Conservation (phyloP, 2,113 vertebrate species). For the Xenus cinereus region DNA sequence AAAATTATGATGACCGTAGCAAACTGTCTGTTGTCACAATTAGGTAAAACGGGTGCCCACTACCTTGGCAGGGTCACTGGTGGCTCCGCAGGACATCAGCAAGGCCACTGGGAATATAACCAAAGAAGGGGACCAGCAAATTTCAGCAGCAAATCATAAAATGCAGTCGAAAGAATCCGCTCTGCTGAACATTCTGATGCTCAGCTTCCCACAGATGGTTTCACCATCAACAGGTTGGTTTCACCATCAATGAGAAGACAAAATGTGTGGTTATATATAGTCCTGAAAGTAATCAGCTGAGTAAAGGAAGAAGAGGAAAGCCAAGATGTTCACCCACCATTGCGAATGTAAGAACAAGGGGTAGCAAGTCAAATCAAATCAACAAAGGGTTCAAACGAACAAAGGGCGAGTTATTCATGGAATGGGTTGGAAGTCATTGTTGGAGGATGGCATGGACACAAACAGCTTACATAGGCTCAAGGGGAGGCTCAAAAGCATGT, state of each 20-base stretch:
- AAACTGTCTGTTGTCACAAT: background rate
- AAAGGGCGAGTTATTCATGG: background rate
- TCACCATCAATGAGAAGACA: background rate
- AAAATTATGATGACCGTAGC: background rate
- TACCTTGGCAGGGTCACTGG: background rate
- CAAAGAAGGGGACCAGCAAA: background rate
- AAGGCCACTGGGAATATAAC: background rate
- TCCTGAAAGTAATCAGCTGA: background rate
- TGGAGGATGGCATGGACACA: background rate
- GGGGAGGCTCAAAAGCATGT: background rate
- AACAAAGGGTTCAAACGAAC: background rate
- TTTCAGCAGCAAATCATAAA: background rate
- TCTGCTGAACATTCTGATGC: background rate
- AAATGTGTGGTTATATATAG: background rate
- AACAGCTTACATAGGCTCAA: background rate
- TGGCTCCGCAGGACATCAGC: background rate
- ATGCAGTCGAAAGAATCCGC: background rate
- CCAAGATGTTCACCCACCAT: background rate
- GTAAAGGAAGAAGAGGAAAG: background rate
- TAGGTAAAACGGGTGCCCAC: background rate
- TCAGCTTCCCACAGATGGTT: background rate
- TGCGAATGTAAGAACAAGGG: background rate
- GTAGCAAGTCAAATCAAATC: background rate
- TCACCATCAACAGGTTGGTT: background rate
- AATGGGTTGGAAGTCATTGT: background rate